Percentiles rank a stretch among this genome's conserved stretches.
Evolutionary conservation across 2,888 invertebrate genomes (phyloP).

Genomic region (Diplazon laetatorius): DNA sequence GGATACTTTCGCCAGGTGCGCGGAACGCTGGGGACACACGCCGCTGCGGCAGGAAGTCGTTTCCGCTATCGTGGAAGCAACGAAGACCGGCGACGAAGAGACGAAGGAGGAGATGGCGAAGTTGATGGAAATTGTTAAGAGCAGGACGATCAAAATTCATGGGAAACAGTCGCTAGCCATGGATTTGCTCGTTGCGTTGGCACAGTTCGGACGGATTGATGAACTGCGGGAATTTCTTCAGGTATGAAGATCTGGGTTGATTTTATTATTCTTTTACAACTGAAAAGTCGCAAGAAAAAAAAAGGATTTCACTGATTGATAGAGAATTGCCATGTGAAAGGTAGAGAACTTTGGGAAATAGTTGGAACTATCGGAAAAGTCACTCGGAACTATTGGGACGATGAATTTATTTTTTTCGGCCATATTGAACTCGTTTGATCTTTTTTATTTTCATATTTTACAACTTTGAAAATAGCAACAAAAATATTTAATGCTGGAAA

Average conservation of each 20-base stretch:
- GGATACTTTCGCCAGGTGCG: constrained; percentile 83
- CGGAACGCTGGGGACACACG: constrained; percentile 84
- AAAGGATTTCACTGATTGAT: no score
- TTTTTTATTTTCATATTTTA: no score
- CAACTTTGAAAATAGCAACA: no score
- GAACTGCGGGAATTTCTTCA: constrained; percentile 59
- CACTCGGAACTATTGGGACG: no score
- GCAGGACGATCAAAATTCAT: constrained; percentile 29
- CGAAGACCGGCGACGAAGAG: background rate
- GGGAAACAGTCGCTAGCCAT: background rate
- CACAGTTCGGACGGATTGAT: constrained; percentile 69
- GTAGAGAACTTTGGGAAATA: no score
- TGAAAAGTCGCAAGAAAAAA: background rate
- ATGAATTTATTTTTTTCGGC: no score
- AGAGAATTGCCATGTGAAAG: no score
- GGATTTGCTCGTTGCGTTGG: constrained; percentile 57
- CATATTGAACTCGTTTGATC: no score
- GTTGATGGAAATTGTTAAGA: constrained; percentile 57
- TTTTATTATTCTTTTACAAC: no score
- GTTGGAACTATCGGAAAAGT: no score
- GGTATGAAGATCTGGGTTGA: no score
- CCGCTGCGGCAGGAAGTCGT: constrained; percentile 87
- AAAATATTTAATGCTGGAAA: no score
- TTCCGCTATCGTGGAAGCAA: constrained; percentile 72
- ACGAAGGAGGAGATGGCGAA: constrained; percentile 60